Percentiles rank a stretch among this genome's conserved stretches.
These are phyloP conservation scores for Enteromius argenteus DNA, from an alignment of 2,797 vertebrate species.

Conservation along the genomic window DNA sequence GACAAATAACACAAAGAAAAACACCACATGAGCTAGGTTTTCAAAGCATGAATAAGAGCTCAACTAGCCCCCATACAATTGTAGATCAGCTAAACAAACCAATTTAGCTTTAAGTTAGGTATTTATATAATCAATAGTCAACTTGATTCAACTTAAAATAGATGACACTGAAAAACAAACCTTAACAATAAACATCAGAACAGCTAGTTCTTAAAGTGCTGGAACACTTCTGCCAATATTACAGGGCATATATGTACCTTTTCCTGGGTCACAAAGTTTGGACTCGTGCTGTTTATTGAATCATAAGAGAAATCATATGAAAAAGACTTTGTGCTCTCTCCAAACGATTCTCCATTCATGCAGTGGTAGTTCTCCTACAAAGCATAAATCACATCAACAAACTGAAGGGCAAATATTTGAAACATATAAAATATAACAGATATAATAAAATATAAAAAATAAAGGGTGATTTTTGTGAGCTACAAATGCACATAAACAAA, in stretches of 20 bases:
- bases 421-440: not conserved
- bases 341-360: constrained; percentile 80
- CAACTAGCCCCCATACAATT: not conserved
- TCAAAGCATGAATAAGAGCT: not conserved
- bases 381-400: constrained; percentile 3
- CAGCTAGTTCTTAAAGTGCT: not conserved
- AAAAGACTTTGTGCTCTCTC: constrained; percentile 91
- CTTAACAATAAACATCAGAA: not conserved
- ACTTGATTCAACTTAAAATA: not conserved
- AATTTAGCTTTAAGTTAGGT: not conserved
- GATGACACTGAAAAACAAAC: not conserved
- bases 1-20: not conserved
- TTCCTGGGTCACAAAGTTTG: constrained; percentile 89
- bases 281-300: constrained; percentile 85
- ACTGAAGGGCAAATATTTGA: constrained; percentile 68
- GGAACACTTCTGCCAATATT: not conserved
- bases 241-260: constrained; percentile 76
- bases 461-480: not conserved
- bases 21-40: not conserved
- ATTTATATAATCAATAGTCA: not conserved
- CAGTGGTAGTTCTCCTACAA: constrained; percentile 67
- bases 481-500: not conserved
- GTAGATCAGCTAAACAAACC: not conserved
- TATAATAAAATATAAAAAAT: not conserved
- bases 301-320: constrained; percentile 97